Evolutionary conservation across 2,888 invertebrate species (phyloP), one percentile per base, ranked within the genome.

Genomic region (Netelia inedita): DNA sequence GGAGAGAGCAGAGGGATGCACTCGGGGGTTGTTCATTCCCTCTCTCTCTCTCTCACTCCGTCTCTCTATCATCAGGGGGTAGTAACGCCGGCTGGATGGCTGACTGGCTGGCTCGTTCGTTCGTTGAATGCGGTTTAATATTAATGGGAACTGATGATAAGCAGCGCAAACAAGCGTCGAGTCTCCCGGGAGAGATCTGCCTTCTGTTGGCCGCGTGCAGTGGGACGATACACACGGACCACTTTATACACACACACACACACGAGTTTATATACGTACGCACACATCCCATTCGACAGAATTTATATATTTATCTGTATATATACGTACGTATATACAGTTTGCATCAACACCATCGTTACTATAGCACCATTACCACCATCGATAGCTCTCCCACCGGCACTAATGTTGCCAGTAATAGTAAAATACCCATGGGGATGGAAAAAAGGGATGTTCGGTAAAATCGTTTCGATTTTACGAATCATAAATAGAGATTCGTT

Each of bases 91-190:
- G 84, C 59, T 82, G 85, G 85, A 74, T 85, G 79, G 66, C 80
- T 86, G 81, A 85, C 82, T 83, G 88, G 89, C 84, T 88, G 90
- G 92, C 83, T 89, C 91, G 92, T 91, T 91, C 91, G 92, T 92
- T 91, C 93, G 93, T 90, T 93, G 93, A 93, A 93, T 93, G 93
- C 93, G 93, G 93, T 93, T 93, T 93, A 93, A 93, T 93, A 93
- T 93, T 93, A 93, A 93, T 93, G 93, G 93, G 92, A 92, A 92
- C 92, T 93, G 93, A 93, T 93, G 93, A 93, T 93, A 93, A 93
- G 93, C 93, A 93, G 93, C 92, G 93, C 93, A 93, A 93, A 93
- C 93, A 93, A 93, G 93, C 93, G 93, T 92, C 92, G 93, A 92
- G 92, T 93, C 93, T 93, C 93, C 92, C 92, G 93, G 93, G 93